A percentile compares a stretch with the other conserved stretches of the same genome.
These are phyloP conservation scores for Kradibia gibbosae DNA, from an alignment of 1,140 invertebrate species.

Conservation along the genomic window DNA sequence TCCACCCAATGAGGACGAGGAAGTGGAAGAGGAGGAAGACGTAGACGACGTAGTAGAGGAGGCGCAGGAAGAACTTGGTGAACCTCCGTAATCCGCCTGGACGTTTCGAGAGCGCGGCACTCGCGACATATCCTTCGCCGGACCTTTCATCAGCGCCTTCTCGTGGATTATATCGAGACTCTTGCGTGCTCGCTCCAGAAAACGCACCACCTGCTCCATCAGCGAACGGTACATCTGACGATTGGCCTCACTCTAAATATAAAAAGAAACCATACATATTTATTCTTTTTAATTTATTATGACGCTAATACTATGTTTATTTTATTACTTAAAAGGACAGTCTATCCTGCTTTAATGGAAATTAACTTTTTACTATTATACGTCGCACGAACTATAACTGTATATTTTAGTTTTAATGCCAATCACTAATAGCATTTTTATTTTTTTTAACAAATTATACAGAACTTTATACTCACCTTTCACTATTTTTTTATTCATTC, in stretches of 20 bases:
- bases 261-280: neutral
- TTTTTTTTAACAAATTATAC: no score
- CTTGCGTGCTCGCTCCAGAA: conserved; percentile 81
- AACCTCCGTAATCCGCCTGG: conserved; percentile 48
- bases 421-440: no score
- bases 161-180: conserved; percentile 75
- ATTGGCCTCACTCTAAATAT: conserved; percentile 80
- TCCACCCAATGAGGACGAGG: conserved; percentile 57
- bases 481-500: no score
- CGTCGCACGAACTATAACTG: no score
- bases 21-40: conserved; percentile 50
- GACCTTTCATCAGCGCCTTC: conserved; percentile 51
- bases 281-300: no score
- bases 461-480: no score
- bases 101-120: conserved; percentile 66
- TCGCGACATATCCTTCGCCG: conserved; percentile 34
- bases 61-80: conserved; percentile 53
- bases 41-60: conserved; percentile 50
- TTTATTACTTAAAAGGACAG: no score
- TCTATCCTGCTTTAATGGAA: no score
- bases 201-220: conserved; percentile 84
- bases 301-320: no score
- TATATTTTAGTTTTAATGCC: no score
- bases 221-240: conserved; percentile 85
- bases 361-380: no score